Evolutionary conservation across 2,113 vertebrate species (phyloP), one percentile per base, ranked within the genome.

Genomic region (Lophura nycthemera): DNA sequence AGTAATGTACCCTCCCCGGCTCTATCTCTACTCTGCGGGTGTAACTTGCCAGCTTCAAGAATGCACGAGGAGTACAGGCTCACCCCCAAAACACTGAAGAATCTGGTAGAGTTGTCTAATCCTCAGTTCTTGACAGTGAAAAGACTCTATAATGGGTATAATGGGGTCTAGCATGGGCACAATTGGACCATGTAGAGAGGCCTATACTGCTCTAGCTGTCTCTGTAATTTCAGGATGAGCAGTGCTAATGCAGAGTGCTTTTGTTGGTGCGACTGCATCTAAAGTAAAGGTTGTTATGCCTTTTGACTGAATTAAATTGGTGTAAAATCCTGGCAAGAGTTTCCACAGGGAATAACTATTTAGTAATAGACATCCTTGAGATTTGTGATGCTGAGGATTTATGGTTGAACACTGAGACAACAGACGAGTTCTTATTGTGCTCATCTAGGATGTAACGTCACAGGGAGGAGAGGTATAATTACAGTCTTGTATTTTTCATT

Each of bases 381-480:
- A 24, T 66, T 12, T 13, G 13, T 67, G 3, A 20, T 75, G 14
- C 57, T 84, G 15, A 56, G 61, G 29, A 52, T 32, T 65, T 20
- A 14, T 36, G 8, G 3, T 25, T 56, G 13, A 76, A 71, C 56
- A 61, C 11, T 13, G 48, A 34, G 64, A 59, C 7, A 13, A 38
- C 3, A 1, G 11, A 9, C 5, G 29, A 69, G 29, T 13, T 77
- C 30, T 70, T 61, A 7, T 34, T 82, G 47, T 10, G 36, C 13
- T 75, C 6, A 45, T 4, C 18, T 84, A 7, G 15, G 54, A 27
- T 1, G 0, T 1, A 54, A 17, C 19, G 7, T 43, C n/a, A 45
- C 5, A 50, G 47, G 27, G 16, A 32, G 21, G 27, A 34, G 64
- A 22, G 3, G 1, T 38, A 4, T 69, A 21, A 32, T 48, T 42